Evolutionary conservation across 2,888 invertebrate species (phyloP).

Genomic region (Ophion obscuratus): DNA sequence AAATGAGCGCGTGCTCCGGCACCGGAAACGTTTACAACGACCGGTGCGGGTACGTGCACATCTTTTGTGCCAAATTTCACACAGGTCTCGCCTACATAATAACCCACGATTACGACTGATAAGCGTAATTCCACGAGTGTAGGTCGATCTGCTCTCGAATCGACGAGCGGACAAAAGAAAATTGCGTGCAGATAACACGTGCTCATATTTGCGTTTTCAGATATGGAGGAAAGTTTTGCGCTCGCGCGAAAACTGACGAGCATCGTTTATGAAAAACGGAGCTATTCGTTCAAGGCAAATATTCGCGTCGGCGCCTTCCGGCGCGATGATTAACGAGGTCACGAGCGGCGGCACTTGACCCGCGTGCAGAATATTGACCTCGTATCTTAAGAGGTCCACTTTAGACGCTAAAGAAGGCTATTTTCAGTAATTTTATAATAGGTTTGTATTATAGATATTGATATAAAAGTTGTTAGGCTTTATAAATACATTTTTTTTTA

Average conservation of each 20-base stretch:
- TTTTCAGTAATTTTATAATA: no score
- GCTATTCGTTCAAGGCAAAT: not conserved
- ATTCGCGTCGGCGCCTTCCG: no score
- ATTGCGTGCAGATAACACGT: not conserved
- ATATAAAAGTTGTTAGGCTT: no score
- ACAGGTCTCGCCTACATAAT: not conserved
- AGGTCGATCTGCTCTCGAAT: not conserved
- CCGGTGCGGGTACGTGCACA: not conserved
- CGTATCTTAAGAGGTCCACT: no score
- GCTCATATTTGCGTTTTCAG: no score
- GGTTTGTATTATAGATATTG: no score
- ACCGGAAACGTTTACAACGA: not conserved
- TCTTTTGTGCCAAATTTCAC: not conserved
- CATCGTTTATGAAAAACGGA: not conserved
- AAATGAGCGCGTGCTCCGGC: not conserved
- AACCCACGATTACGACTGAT: slow-evolving; percentile 5
- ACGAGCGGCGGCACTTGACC: no score
- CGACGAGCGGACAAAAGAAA: not conserved
- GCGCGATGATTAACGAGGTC: no score
- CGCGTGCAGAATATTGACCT: no score
- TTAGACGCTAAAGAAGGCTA: no score
- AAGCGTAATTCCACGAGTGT: slow-evolving; percentile 12
- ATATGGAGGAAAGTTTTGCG: not conserved
- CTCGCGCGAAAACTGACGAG: no score
- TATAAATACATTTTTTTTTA: no score